Evolutionary conservation across 2,113 vertebrate species (phyloP).

Genomic region (Anhinga rufa): DNA sequence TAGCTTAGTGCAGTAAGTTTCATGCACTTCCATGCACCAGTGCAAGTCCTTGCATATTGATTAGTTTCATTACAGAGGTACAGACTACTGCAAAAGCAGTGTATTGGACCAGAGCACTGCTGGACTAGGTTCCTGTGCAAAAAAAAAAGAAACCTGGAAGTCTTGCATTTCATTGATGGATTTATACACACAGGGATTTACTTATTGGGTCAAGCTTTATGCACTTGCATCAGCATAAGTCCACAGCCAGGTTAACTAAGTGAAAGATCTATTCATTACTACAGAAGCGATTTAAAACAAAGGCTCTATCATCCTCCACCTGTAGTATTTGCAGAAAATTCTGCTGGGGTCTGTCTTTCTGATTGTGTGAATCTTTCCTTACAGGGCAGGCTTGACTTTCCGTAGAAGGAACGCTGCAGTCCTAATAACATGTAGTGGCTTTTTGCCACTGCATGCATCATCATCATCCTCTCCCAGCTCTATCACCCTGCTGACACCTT

Average conservation of each 20-base stretch:
- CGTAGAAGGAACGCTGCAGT: not conserved
- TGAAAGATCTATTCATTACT: not conserved
- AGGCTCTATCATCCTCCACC: not conserved
- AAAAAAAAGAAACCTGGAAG: not conserved
- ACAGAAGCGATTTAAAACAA: not conserved
- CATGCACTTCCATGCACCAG: not conserved
- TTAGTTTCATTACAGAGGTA: not conserved
- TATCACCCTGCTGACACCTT: not conserved
- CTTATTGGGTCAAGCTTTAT: not conserved
- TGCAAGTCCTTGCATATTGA: not conserved
- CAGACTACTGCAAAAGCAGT: not conserved
- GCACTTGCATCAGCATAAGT: not conserved
- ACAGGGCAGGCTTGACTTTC: not conserved
- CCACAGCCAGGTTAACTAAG: not conserved
- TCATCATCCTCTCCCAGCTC: not conserved
- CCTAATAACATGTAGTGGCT: not conserved
- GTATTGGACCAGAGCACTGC: not conserved
- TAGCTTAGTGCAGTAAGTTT: not conserved
- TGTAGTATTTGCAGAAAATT: not conserved
- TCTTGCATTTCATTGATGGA: not conserved
- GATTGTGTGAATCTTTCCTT: not conserved
- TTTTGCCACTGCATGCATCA: not conserved
- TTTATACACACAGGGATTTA: not conserved
- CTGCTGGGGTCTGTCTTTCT: not conserved
- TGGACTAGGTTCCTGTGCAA: not conserved